Conservation (phyloP, 1,140 invertebrate species). For the Microplitis demolitor region DNA sequence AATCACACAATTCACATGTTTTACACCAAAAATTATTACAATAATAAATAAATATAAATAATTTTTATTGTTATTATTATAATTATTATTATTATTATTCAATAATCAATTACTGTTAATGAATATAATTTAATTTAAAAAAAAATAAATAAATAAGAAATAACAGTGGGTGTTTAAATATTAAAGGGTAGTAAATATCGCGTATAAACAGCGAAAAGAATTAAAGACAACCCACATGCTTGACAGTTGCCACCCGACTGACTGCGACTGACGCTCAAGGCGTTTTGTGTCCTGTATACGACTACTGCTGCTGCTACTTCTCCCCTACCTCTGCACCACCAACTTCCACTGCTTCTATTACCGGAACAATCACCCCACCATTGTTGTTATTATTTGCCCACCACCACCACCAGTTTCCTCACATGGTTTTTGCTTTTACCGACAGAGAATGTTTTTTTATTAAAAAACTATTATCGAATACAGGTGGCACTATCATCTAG, state of each 20-base stretch:
- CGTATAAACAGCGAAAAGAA: neutral
- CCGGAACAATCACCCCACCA: constrained; percentile 1
- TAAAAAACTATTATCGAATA: neutral
- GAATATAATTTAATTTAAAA: neutral
- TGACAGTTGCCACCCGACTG: constrained; percentile 33
- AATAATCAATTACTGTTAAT: neutral
- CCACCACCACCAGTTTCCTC: too few species aligned
- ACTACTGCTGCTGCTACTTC: neutral
- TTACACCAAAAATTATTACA: neutral
- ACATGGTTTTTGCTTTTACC: neutral
- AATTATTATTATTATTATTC: too few species aligned
- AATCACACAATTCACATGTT: constrained; percentile 12
- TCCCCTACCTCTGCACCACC: neutral
- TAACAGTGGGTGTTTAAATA: neutral
- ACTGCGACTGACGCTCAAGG: constrained; percentile 27
- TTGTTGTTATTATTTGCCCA: neutral
- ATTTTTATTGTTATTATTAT: neutral
- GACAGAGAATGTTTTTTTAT: neutral
- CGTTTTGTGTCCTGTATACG: constrained; percentile 8
- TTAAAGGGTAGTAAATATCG: neutral
- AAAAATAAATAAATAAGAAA: neutral
- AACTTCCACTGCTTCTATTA: neutral
- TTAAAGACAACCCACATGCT: constrained; percentile 14
- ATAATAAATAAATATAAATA: too few species aligned
- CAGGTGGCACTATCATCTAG: constrained; percentile 2